phyloP scores from a whole-genome alignment of 1,140 invertebrate genomes.

The Lepidurus arcticus region DNA sequence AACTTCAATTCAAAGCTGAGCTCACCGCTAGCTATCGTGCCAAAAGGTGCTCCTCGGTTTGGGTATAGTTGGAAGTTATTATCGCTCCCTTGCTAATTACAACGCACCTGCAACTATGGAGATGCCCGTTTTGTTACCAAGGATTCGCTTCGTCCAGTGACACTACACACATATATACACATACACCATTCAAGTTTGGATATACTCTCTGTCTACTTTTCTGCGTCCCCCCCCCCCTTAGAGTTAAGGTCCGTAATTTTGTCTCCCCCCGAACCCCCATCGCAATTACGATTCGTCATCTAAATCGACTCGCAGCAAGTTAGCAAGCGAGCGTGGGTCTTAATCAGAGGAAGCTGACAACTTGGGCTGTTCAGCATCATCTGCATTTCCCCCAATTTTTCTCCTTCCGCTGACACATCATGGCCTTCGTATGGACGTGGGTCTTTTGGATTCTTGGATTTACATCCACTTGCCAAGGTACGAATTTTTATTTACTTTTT shows the following conservation, averaged over 20 bases:
- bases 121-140: background rate
- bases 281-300: too few species aligned
- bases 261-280: too few species aligned
- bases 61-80: background rate
- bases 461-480: constrained; percentile 1
- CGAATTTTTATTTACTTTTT: background rate
- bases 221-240: background rate
- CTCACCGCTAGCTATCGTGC: background rate
- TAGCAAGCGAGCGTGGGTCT: too few species aligned
- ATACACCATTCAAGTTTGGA: background rate
- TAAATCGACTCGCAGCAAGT: too few species aligned
- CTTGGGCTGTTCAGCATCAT: background rate
- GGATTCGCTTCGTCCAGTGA: background rate
- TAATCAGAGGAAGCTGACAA: too few species aligned
- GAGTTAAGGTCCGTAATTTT: too few species aligned
- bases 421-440: constrained; percentile 17
- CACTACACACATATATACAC: background rate
- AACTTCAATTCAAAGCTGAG: too few species aligned
- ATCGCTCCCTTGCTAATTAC: background rate
- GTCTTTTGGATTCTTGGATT: constrained; percentile 18
- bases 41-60: background rate
- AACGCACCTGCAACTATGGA: constrained; percentile 4
- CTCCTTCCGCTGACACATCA: constrained; percentile 17
- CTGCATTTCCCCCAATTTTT: background rate
- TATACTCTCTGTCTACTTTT: background rate